A percentile compares a stretch with the other conserved stretches of the same genome.
Conservation (phyloP, 2,113 vertebrate genomes). For the Oncorhynchus clarkii region DNA sequence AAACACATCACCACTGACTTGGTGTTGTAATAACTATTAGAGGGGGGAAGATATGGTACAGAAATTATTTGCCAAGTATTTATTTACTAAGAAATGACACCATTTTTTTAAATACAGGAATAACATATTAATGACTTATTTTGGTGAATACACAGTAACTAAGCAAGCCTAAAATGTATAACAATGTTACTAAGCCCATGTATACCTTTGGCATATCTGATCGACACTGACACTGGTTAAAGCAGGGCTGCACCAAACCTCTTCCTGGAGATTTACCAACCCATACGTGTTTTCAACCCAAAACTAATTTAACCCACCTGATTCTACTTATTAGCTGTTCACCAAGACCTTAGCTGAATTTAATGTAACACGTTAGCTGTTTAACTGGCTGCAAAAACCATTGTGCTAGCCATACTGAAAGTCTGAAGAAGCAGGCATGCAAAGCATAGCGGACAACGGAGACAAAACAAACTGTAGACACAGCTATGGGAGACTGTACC, state of each 20-base stretch:
- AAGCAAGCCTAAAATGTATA: not conserved
- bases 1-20: slow-evolving; percentile 90
- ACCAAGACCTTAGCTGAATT: no score
- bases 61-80: not conserved
- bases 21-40: slow-evolving; percentile 87
- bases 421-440: slow-evolving; percentile 16
- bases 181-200: not conserved
- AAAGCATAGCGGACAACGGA: not conserved
- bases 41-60: not conserved
- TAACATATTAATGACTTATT: no score
- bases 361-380: not conserved
- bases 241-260: no score
- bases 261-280: no score
- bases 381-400: slow-evolving; percentile 32
- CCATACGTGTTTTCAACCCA: not conserved
- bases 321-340: no score
- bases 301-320: not conserved
- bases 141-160: not conserved
- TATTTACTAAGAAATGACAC: not conserved
- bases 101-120: no score
- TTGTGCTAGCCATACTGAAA: slow-evolving; percentile 14
- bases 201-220: not conserved
- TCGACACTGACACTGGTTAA: not conserved
- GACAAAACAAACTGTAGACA: slow-evolving; percentile 7
- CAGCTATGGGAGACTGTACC: slow-evolving; percentile 63